A percentile compares a stretch with the other conserved stretches of the same genome.
Conservation (phyloP, 2,888 invertebrate genomes). For the Pyrrhia umbra region DNA sequence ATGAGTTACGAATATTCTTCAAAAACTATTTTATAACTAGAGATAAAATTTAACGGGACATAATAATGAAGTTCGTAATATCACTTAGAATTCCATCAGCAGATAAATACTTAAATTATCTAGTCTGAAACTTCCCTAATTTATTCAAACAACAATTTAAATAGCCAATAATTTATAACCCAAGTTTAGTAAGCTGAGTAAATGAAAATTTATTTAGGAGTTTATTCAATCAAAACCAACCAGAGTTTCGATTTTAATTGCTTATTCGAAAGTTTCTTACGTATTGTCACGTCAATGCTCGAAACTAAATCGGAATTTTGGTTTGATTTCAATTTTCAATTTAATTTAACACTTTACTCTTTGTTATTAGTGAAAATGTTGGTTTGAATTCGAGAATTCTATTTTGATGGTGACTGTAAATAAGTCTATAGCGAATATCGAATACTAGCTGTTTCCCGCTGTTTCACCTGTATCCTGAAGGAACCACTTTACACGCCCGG, state of each 20-base stretch:
- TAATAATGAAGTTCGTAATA: constrained; percentile 36
- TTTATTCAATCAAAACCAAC: constrained; percentile 71
- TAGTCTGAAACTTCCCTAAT: constrained; percentile 63
- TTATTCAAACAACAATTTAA: constrained; percentile 71
- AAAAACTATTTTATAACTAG: constrained; percentile 18
- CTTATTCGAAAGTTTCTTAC: constrained; percentile 67
- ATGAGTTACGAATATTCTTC: constrained; percentile 5
- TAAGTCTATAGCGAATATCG: not conserved
- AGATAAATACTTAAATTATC: constrained; percentile 52
- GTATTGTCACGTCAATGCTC: constrained; percentile 57
- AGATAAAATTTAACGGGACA: constrained; percentile 22
- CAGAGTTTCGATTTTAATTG: constrained; percentile 70
- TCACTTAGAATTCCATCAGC: constrained; percentile 24
- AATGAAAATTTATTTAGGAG: constrained; percentile 73
- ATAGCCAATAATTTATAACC: constrained; percentile 63
- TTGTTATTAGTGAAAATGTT: constrained; percentile 28
- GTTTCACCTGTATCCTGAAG: no score
- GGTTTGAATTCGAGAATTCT: constrained; percentile 17
- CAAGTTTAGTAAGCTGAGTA: constrained; percentile 67
- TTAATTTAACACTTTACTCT: constrained; percentile 49
- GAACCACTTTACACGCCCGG: no score
- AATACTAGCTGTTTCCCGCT: no score
- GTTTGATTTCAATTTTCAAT: constrained; percentile 60
- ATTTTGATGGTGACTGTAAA: not conserved
- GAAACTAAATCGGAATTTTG: constrained; percentile 60